Base-by-base conservation (phyloP, 2,888 invertebrate species). In the Fragum fragum region DNA sequence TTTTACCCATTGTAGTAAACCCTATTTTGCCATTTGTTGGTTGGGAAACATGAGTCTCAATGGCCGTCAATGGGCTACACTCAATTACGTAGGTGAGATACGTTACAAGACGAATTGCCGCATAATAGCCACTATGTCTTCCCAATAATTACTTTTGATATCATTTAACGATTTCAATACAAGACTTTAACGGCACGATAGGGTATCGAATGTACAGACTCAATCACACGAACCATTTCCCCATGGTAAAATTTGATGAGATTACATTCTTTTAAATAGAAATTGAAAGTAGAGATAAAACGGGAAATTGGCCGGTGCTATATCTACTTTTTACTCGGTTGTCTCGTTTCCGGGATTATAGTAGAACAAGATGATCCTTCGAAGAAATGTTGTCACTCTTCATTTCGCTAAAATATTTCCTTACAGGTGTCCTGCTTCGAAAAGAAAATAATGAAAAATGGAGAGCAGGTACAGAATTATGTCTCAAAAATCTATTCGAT, bases 91-190 rank as follows among this genome's bases (percentile, higher is more conserved):
- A 47, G 47, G n/a, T 47, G 47, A 47, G 47, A 47, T 47, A 14
- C 18, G 47, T 47, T 47, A 47, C 47, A 47, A 47, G 28, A 57
- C 57, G 9, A 57, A 57, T 57, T 28, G 57, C 28, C 21, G 23
- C 26, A 23, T 36, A 63, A 63, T 63, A 6, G 36, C 28, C 28
- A 28, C 36, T 32, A 6, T 63, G 63, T 36, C 63, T 63, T 28
- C n/a, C 18, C 28, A n/a, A 3, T 32, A 63, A 63, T 63, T 36
- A 63, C 63, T 36, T 36, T 23, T n/a, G 63, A n/a, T 63, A 28
- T 63, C 63, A 29, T 29, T n/a, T 63, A 36, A 32, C 63, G 63
- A 63, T 7, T 28, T 36, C 28, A 3, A 23, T 57, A 23, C 26
- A 57, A 28, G 28, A 11, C 11, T 23, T 28, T 21, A 23, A 57